These are phyloP conservation scores for Apus apus DNA, from an alignment of 2,113 vertebrate species.

Conservation along the genomic window DNA sequence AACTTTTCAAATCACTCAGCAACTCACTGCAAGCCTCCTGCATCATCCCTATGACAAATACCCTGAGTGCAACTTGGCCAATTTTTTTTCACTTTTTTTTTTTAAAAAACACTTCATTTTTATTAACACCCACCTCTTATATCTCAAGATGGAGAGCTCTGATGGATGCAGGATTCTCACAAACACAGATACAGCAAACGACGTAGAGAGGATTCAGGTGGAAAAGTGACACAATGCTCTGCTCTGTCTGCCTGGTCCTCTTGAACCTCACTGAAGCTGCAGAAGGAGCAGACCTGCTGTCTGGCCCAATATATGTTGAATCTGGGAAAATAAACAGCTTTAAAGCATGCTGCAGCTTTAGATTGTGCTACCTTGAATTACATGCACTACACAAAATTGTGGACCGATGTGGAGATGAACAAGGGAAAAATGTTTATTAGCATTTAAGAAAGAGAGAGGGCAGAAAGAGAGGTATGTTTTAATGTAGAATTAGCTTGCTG, in stretches of 20 bases:
- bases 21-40: not conserved
- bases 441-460: not conserved
- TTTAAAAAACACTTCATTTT: not conserved
- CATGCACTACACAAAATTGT: not conserved
- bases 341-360: constrained; percentile 11
- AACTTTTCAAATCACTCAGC: not conserved
- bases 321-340: not conserved
- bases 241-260: not conserved
- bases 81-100: not conserved
- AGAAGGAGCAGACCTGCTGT: constrained; percentile 3
- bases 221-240: not conserved
- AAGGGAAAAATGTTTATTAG: not conserved
- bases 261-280: constrained; percentile 8
- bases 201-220: not conserved
- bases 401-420: not conserved
- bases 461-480: not conserved
- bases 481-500: not conserved
- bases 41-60: not conserved
- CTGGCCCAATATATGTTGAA: not conserved
- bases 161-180: not conserved
- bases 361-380: not conserved
- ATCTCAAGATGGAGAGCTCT: constrained; percentile 28
- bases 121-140: not conserved
- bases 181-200: not conserved
- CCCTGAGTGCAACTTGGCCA: not conserved